Percentiles rank a stretch among this genome's conserved stretches.
phyloP scores from a whole-genome alignment of 2,888 invertebrate species.

The Chrysodeixis includens region DNA sequence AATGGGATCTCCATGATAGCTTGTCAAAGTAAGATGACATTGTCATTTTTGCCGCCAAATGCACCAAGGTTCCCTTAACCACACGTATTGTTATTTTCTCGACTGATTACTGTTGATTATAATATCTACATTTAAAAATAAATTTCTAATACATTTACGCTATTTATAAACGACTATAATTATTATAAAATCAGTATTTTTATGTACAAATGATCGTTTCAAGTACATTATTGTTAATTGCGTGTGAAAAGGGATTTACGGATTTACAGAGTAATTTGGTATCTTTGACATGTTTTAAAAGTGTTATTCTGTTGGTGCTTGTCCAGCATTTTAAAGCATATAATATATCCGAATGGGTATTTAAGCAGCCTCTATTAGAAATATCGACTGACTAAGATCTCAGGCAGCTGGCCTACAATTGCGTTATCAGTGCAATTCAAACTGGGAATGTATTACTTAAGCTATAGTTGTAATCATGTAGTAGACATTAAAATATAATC shows the following conservation, averaged over 20 bases:
- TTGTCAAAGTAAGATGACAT: slow-evolving; percentile 1
- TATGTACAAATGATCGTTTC: slow-evolving; percentile 26
- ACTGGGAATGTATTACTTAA: slow-evolving; percentile 50
- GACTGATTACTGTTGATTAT: slow-evolving; percentile 1
- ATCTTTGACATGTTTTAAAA: slow-evolving; percentile 24
- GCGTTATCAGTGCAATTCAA: slow-evolving; percentile 52
- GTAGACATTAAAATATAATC: slow-evolving; percentile 12
- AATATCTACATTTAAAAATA: neutral
- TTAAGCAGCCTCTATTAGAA: slow-evolving; percentile 26
- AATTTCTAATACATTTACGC: slow-evolving; percentile 3
- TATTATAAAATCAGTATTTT: slow-evolving; percentile 27
- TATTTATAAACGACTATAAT: slow-evolving; percentile 14
- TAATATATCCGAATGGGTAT: neutral
- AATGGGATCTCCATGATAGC: neutral
- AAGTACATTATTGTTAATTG: slow-evolving; percentile 4
- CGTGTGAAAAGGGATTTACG: slow-evolving; percentile 7
- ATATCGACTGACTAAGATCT: slow-evolving; percentile 72
- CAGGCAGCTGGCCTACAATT: slow-evolving; percentile 68
- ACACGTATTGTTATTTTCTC: slow-evolving; percentile 5
- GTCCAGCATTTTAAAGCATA: slow-evolving; percentile 29
- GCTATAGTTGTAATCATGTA: slow-evolving; percentile 25
- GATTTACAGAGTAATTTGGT: slow-evolving; percentile 19
- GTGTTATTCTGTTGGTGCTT: slow-evolving; percentile 46
- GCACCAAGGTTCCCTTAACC: neutral
- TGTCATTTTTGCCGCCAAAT: slow-evolving; percentile 5